Percentiles rank a stretch among this genome's conserved stretches.
Evolutionary conservation across 37 sponge, comb jelly and placozoan genomes (phyloP).

Genomic region (Chondrilla cf. caribensis): DNA sequence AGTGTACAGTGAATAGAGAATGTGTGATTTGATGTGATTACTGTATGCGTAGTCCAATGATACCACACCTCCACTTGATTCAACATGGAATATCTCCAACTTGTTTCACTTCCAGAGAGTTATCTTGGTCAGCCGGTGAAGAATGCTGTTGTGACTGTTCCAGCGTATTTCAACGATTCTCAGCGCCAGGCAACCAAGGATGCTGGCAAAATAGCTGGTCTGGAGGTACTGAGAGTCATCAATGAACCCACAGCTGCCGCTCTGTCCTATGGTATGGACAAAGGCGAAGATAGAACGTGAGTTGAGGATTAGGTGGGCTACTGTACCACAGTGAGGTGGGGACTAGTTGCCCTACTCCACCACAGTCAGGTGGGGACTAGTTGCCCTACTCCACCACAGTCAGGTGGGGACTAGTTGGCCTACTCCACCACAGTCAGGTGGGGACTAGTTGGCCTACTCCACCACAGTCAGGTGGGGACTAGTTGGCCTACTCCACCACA

Average conservation of each 20-base stretch:
- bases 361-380: too few relatives aligned
- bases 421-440: too few relatives aligned
- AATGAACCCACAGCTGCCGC: slow-evolving; percentile 99
- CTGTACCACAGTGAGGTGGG: background rate
- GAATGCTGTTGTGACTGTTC: slow-evolving; percentile 97
- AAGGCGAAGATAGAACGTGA: slow-evolving; percentile 80
- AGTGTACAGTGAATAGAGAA: background rate
- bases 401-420: too few relatives aligned
- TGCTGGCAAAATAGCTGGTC: slow-evolving; percentile 95
- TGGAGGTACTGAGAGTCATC: slow-evolving; percentile 95
- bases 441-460: too few relatives aligned
- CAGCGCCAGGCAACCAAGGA: slow-evolving; percentile 99
- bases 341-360: too few relatives aligned
- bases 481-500: too few relatives aligned
- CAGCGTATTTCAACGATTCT: slow-evolving; percentile 99
- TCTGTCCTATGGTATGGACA: slow-evolving; percentile 95
- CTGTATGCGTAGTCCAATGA: too few relatives aligned
- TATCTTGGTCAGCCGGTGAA: slow-evolving; percentile 83
- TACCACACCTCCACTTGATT: too few relatives aligned
- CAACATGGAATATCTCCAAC: too few relatives aligned
- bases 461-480: too few relatives aligned
- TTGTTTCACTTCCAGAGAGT: slow-evolving; percentile 76
- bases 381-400: too few relatives aligned
- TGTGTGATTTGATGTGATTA: background rate
- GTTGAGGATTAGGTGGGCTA: background rate